Base-by-base conservation (phyloP, 2,888 invertebrate species). In the Plebejus argus region DNA sequence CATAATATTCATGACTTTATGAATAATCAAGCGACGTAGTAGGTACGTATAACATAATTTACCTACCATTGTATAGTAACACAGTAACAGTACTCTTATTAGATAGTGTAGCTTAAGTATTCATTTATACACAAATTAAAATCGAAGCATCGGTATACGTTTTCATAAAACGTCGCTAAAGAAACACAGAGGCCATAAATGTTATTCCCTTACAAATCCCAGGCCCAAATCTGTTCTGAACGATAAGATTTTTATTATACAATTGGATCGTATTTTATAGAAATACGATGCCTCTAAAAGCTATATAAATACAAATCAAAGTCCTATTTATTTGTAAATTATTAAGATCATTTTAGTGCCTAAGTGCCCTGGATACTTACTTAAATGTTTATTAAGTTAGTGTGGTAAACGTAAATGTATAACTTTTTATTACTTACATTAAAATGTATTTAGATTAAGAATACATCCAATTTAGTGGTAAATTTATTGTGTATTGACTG, bases 221-320 rank as follows among this genome's bases (percentile, higher is more conserved):
- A 53, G 33, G 8, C 74, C 28, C 53, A 74, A 49, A 74, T 74
- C 66, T 66, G 28, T 28, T 28, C 53, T 23, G 53, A 18, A 28
- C 15, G 74, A 53, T 53, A 74, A 74, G 20, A 74, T 74, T 72
- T 74, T 49, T 66, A 66, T 28, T 74, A 74, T 74, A 74, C 53
- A 74, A 74, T 53, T 74, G 74, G 74, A 74, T 74, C 74, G 74
- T 23, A 49, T 49, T 72, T 28, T 49, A 23, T 18, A 28, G 49
- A 72, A 53, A 74, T 74, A 74, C 28, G 74, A 28, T 20, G 28
- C 12, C 49, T 15, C 28, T 49, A 53, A 28, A 15, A 74, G 15
- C 66, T 28, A 28, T 66, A 66, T 66, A 20, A 66, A 61, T 23
- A 28, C 61, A 61, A 66, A 66, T 66, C 8, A 8, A 58, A 58